phyloP scores from a whole-genome alignment of 2,797 vertebrate species.

The Crocodylus rhombifer region DNA sequence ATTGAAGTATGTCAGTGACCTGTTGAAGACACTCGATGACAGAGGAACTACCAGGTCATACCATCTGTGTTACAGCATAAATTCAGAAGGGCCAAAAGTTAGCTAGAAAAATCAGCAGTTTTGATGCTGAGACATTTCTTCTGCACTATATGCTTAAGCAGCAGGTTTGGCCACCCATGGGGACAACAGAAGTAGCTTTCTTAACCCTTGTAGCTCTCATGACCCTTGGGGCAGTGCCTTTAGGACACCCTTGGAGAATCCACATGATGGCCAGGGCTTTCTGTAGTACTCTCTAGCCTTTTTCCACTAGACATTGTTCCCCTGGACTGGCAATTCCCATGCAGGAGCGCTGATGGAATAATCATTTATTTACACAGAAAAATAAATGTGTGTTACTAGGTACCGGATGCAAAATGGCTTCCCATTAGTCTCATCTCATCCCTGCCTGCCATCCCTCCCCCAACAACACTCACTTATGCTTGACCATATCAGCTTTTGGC shows the following conservation, averaged over 20 bases:
- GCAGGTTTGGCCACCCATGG: background rate
- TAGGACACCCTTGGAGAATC: background rate
- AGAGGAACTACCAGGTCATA: background rate
- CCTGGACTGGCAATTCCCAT: background rate
- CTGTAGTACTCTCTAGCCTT: fast-evolving
- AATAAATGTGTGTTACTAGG: background rate
- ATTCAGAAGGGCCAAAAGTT: background rate
- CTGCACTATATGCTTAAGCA: fast-evolving
- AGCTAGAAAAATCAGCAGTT: background rate
- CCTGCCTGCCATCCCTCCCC: background rate
- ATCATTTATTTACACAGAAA: fast-evolving
- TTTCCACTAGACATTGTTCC: background rate
- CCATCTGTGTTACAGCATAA: background rate
- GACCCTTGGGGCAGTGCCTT: background rate
- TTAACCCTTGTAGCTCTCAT: fast-evolving
- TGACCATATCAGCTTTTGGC: background rate
- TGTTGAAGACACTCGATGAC: background rate
- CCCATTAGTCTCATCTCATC: background rate
- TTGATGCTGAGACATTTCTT: background rate
- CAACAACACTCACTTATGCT: background rate
- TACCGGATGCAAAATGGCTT: background rate
- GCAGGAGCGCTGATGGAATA: fast-evolving
- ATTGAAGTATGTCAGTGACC: background rate
- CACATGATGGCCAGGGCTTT: background rate
- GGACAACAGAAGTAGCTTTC: background rate